Evolutionary conservation across 1,140 invertebrate genomes (phyloP), one percentile per base, ranked within the genome.

Genomic region (Bombus confusus): DNA sequence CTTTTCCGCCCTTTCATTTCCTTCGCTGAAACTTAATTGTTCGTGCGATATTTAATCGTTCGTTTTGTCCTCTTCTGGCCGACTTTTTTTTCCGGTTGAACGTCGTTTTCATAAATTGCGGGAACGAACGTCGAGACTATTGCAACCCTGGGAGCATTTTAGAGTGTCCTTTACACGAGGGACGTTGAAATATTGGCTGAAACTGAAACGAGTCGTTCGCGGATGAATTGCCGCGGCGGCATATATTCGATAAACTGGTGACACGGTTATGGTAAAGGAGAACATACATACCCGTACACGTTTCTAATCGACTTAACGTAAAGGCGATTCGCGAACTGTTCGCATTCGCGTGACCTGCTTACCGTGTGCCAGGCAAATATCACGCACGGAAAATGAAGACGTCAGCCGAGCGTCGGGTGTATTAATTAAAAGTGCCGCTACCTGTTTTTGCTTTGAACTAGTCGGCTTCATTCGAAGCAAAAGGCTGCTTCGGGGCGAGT

Each of bases 401-500:
- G 25, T 28, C 41, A 6, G n/a, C 59, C n/a, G 31, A 25, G 37
- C 52, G 28, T 18, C 47, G 31, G 66, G 22, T 79, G 76, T 78
- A 79, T 79, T 80, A 84, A 84, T 84, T 84, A 84, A 84, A 84
- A 84, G 76, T 69, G 66, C 37, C 22, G n/a, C 37, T n/a, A 52
- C 22, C 76, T 66, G 76, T 47, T 71, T 71, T 47, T 41, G 31
- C 73, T 84, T 84, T 79, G 62, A 71, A 71, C 39, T n/a, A 59
- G 75, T 31, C 64, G 22, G 76, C 31, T 62, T 84, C 75, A n/a
- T 84, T 84, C 83, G 52, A 69, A 6, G 41, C 77, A 41, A 43
- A 59, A 34, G 31, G 25, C 31, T n/a, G 62, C 74, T n/a, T 66
- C 82, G 13, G 31, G 15, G 59, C 8, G 59, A 39, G 37, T 47